Evolutionary conservation across 2,888 invertebrate species (phyloP), one percentile per base, ranked within the genome.

Genomic region (Drepana falcataria): DNA sequence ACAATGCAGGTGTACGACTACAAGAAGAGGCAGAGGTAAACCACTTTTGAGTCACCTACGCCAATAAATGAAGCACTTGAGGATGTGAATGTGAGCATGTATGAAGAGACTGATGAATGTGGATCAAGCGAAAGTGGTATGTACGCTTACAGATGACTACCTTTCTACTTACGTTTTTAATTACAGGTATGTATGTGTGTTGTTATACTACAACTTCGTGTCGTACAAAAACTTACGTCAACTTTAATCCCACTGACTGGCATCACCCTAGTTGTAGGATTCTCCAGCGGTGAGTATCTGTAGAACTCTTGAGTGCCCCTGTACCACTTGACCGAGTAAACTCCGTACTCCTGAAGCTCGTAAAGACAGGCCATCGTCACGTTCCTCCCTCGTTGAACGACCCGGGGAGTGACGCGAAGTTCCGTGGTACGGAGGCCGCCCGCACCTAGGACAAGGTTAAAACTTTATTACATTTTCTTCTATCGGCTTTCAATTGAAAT

Each of bases 271-370:
- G 93, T 95, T 44, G 93, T 92, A 3, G 95, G 95, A 53, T 86
- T 86, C 73, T 96, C 96, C 61, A 93, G 92, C 6, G 96, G 96
- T 7, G 95, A 94, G 80, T 93, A 96, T 69, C 96, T 93, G 86
- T 96, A 97, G 89, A 97, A 96, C 90, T 97, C 96, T 73, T 94
- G 92, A 66, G 89, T 92, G 48, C 96, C 96, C 68, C 94, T 93
- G 91, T 96, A 97, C 95, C 96, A 97, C 92, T 96, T 96, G 56
- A 96, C 95, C 0, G 96, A 94, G 84, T 96, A 96, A 55, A 97
- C 92, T 4, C 94, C 94, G 57, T 93, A 94, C 49, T 93, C 93
- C 71, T 95, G 94, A 65, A 95, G 88, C 78, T 96, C 94, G 85
- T 96, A 96, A 63, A 94, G 84, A 81, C 96, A 97, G 35, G 93